Base-by-base conservation (phyloP, 2,888 invertebrate genomes). In the Orthosia gracilis region DNA sequence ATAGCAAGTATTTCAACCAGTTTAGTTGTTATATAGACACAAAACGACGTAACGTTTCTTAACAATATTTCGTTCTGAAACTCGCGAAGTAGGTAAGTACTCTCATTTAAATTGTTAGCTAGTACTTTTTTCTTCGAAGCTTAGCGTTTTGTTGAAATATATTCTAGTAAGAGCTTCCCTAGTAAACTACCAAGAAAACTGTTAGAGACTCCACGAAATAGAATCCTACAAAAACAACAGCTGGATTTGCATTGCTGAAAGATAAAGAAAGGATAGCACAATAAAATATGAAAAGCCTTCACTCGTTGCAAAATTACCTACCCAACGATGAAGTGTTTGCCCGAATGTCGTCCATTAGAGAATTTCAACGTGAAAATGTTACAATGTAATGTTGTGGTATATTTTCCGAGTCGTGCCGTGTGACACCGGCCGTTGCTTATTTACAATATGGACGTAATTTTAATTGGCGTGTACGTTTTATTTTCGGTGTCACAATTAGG, bases 341-440 rank as follows among this genome's bases (percentile, higher is more conserved):
- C 23, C n/a, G 47, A 64, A 64, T 70, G 31, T 18, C 50, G 67
- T 65, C 59, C 76, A 79, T 71, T 70, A 75, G 31, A 79, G 49
- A 64, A 74, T 63, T 75, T 69, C 75, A 63, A 63, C 66, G 47
- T 58, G 17, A 78, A 67, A 68, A 21, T 63, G 58, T 63, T 54
- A 54, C 40, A 54, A n/a, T n/a, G n/a, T n/a, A n/a, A n/a, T n/a
- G n/a, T n/a, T 67, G 58, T 59, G 47, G 54, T 66, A 69, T 57
- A 78, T 69, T 62, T 59, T 67, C 58, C 52, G 64, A n/a, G 23
- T 13, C 17, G 15, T 40, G 15, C 9, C 3, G 26, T 47, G 26
- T 52, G 17, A 75, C 40, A 54, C 61, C 40, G 68, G 40, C 54
- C 50, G 23, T 31, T 45, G 49, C 12, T 40, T n/a, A 50, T 71